Conservation (phyloP, 2,797 vertebrate genomes). For the Falco novaeseelandiae region DNA sequence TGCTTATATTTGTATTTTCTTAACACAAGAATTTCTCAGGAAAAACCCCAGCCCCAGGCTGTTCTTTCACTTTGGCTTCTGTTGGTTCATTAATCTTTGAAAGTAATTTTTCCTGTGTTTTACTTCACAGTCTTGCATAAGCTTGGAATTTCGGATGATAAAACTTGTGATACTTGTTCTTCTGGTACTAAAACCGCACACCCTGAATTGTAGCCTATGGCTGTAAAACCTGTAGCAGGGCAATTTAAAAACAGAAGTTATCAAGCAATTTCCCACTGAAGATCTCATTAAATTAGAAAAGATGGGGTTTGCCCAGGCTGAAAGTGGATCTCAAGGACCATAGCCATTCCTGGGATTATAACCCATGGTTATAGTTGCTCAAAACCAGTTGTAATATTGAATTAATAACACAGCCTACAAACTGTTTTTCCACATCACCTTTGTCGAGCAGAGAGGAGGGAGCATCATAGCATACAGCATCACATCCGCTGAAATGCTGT, state of each 20-base stretch:
- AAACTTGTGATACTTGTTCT: slow-evolving; percentile 39
- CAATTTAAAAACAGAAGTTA: background rate
- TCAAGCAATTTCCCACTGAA: background rate
- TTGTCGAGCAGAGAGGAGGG: background rate
- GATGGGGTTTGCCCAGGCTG: background rate
- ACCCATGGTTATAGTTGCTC: background rate
- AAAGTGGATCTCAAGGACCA: background rate
- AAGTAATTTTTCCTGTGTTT: background rate
- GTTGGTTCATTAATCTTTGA: background rate
- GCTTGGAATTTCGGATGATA: background rate
- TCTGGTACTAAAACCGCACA: background rate
- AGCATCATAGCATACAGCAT: background rate
- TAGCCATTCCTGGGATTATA: background rate
- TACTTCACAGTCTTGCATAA: background rate
- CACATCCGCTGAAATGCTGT: background rate
- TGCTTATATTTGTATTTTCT: background rate
- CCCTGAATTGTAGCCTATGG: background rate
- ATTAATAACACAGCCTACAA: background rate
- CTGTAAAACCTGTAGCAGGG: background rate
- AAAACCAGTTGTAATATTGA: background rate
- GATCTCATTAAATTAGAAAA: background rate
- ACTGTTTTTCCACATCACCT: background rate
- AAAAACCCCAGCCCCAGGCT: accelerated
- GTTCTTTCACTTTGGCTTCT: background rate
- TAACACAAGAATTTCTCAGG: background rate